phyloP scores from a whole-genome alignment of 1,140 invertebrate species.

The Schlechtendalia chinensis region DNA sequence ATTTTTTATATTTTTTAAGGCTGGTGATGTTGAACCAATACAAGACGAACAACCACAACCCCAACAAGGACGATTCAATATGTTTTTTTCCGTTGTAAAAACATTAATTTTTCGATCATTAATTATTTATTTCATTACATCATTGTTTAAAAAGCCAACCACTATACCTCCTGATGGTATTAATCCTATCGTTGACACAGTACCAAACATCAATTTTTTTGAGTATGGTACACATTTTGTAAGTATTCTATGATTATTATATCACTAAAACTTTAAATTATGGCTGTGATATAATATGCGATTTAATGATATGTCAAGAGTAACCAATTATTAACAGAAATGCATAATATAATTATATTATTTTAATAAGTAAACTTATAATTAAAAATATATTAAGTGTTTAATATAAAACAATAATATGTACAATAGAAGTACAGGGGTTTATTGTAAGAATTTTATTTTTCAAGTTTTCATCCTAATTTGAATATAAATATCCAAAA shows the following conservation, averaged over 20 bases:
- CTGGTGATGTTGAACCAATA: constrained; percentile 39
- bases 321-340: too few relatives aligned
- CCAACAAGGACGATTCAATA: constrained; percentile 72
- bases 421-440: too few relatives aligned
- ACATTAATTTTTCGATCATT: constrained; percentile 81
- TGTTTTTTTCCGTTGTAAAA: constrained; percentile 78
- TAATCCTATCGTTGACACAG: constrained; percentile 55
- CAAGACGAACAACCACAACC: constrained; percentile 56
- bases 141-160: constrained; percentile 75
- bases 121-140: constrained; percentile 91
- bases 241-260: constrained; percentile 51
- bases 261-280: too few relatives aligned
- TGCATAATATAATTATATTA: too few relatives aligned
- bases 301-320: too few relatives aligned
- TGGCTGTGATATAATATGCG: too few relatives aligned
- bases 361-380: too few relatives aligned
- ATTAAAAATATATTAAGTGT: too few relatives aligned
- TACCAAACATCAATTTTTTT: constrained; percentile 78
- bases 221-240: constrained; percentile 76
- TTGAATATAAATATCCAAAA: too few relatives aligned
- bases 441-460: too few relatives aligned
- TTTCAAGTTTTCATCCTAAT: too few relatives aligned
- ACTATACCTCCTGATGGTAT: constrained; percentile 56
- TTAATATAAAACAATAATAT: too few relatives aligned
- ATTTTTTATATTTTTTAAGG: constrained; percentile 13